Evolutionary conservation across 2,888 invertebrate species (phyloP).

Genomic region (Pollenia labialis): DNA sequence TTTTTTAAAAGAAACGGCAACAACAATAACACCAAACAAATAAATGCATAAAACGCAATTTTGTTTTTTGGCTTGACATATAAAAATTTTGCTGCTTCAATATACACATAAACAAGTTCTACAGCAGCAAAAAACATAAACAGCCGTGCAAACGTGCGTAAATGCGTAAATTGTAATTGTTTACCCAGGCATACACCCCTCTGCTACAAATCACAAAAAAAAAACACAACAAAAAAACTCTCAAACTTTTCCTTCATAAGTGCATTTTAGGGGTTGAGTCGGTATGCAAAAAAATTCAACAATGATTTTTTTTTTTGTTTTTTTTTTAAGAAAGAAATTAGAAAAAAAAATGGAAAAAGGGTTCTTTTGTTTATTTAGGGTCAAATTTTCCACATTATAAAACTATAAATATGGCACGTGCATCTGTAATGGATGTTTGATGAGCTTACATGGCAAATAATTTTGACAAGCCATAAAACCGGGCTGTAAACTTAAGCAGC

Average conservation of each 20-base stretch:
- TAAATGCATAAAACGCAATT: slow-evolving; percentile 44
- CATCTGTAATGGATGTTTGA: slow-evolving; percentile 49
- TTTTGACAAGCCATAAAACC: slow-evolving; percentile 44
- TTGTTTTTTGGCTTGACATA: slow-evolving; percentile 31
- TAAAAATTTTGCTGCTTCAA: slow-evolving; percentile 22
- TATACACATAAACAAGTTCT: slow-evolving; percentile 1
- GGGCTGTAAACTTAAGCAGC: neutral
- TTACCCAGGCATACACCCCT: slow-evolving; percentile 15
- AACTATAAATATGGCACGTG: slow-evolving; percentile 60
- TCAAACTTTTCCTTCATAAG: neutral
- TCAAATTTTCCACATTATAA: slow-evolving; percentile 59
- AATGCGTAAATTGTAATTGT: slow-evolving; percentile 51
- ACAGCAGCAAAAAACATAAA: slow-evolving; percentile 4
- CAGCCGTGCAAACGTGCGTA: slow-evolving; percentile 52
- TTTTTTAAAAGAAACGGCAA: neutral
- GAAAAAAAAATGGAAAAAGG: slow-evolving; percentile 13
- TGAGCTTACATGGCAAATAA: slow-evolving; percentile 49
- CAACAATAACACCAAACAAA: neutral
- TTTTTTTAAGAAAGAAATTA: neutral
- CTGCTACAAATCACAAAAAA: neutral
- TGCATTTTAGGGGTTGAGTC: slow-evolving; percentile 43
- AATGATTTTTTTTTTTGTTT: neutral
- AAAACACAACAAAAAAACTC: neutral
- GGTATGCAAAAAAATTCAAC: neutral
- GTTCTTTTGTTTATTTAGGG: slow-evolving; percentile 60